Base-by-base conservation (phyloP, 1,140 invertebrate genomes). In the Trachymyrmex septentrionalis region DNA sequence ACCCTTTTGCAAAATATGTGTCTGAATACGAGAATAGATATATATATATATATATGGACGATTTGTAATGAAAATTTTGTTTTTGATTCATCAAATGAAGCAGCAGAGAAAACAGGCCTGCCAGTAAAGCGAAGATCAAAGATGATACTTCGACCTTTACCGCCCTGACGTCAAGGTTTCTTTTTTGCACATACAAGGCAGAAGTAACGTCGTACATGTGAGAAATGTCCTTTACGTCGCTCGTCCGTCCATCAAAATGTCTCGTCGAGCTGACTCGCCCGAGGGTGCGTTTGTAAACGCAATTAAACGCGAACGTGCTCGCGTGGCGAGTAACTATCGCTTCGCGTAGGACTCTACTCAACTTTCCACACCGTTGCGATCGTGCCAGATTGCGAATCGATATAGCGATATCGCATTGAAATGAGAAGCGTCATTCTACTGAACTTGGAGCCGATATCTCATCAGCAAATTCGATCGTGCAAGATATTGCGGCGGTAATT, bases 171-270 rank as follows among this genome's bases (percentile, higher is more conserved):
- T 75, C 80, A 66, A 50, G 72, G 44, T 64, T 84, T 73, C 38
- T 24, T 64, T 78, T 61, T 76, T 30, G 27, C 75, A 66, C 59
- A 38, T 38, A 66, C 44, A 53, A 53, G 48, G 48, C n/a, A 57
- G 59, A 48, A 78, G 59, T 30, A 77, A 34, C 44, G n/a, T 55
- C 34, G 27, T 67, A 69, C 55, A 61, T 48, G 67, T 48, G 82
- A 44, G 59, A 78, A 64, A 61, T 85, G 73, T 78, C 61, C 73
- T 85, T 85, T 76, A 61, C 81, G 27, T 85, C 72, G 57, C 24
- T 76, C 48, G 81, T 85, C 34, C 48, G 73, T 85, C 71, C 21
- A 44, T 85, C 72, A 78, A 85, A 66, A 78, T 66, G 73, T 78
- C 82, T 66, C 59, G 50, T 14, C 57, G 34, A 24, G 30, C 61